Percentiles rank a stretch among this genome's conserved stretches.
Conservation (phyloP, 2,113 vertebrate genomes). For the Myiopsitta monachus region DNA sequence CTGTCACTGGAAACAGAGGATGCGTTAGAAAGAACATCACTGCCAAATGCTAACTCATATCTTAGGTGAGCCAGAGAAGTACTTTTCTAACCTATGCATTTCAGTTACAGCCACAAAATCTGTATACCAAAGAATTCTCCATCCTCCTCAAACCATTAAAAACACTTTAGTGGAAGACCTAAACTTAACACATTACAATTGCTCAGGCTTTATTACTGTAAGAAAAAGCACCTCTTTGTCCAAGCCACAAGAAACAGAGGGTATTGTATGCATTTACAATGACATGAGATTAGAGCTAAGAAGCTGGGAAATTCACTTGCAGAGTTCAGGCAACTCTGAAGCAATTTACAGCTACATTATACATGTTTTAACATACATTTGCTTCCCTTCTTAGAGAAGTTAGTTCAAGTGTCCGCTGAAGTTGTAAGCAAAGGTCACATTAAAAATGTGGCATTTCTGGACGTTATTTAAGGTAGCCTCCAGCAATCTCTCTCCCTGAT, state of each 20-base stretch:
- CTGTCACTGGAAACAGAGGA: not conserved
- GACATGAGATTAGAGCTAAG: not conserved
- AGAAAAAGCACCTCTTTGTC: not conserved
- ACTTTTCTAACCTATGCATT: not conserved
- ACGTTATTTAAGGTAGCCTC: slow-evolving; percentile 45
- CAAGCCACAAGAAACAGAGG: not conserved
- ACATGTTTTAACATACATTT: not conserved
- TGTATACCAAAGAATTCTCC: not conserved
- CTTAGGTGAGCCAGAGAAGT: not conserved
- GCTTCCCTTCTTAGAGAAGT: not conserved
- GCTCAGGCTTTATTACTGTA: not conserved
- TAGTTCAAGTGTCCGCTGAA: not conserved
- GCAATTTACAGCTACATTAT: not conserved
- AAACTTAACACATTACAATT: not conserved
- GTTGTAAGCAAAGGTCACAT: slow-evolving; percentile 24
- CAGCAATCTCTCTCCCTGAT: slow-evolving; percentile 4
- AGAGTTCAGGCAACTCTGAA: not conserved
- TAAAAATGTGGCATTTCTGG: slow-evolving; percentile 37
- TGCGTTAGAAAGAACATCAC: not conserved
- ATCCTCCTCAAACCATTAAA: not conserved
- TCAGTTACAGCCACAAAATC: not conserved
- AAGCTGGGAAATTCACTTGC: not conserved
- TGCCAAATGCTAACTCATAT: not conserved
- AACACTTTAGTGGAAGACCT: not conserved
- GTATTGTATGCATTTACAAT: not conserved